phyloP scores from a whole-genome alignment of 2,888 invertebrate genomes.

The Stenichneumon culpator region DNA sequence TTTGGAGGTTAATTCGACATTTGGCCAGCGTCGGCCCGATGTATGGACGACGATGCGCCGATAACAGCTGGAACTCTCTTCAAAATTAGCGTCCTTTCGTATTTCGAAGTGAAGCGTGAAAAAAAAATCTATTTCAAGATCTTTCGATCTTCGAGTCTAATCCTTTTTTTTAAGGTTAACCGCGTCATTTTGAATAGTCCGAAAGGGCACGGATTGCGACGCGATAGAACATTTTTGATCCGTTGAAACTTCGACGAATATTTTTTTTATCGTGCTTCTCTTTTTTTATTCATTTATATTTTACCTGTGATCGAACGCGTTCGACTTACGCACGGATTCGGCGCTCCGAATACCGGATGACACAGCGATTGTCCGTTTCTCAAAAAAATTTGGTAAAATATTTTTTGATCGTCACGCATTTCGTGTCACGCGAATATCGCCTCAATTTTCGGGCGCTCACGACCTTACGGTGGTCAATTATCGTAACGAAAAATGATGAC shows the following conservation, averaged over 20 bases:
- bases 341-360: background rate
- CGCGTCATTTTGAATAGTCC: constrained; percentile 65
- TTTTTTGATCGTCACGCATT: background rate
- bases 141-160: background rate
- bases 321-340: background rate
- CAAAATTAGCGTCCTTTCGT: background rate
- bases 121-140: constrained; percentile 29
- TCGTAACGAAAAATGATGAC: constrained; percentile 49
- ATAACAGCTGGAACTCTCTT: constrained; percentile 34
- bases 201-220: constrained; percentile 4
- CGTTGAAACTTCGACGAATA: background rate
- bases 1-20: constrained; percentile 57
- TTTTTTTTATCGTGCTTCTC: background rate
- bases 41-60: constrained; percentile 12
- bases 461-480: background rate
- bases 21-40: background rate
- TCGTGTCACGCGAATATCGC: background rate
- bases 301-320: background rate
- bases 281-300: background rate
- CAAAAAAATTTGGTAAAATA: background rate
- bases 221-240: background rate
- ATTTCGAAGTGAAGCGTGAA: background rate
- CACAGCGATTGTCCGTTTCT: background rate
- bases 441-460: background rate
- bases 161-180: constrained; percentile 71